Evolutionary conservation across 2,797 vertebrate species (phyloP), one percentile per base, ranked within the genome.

Genomic region (Enoplosus armatus): DNA sequence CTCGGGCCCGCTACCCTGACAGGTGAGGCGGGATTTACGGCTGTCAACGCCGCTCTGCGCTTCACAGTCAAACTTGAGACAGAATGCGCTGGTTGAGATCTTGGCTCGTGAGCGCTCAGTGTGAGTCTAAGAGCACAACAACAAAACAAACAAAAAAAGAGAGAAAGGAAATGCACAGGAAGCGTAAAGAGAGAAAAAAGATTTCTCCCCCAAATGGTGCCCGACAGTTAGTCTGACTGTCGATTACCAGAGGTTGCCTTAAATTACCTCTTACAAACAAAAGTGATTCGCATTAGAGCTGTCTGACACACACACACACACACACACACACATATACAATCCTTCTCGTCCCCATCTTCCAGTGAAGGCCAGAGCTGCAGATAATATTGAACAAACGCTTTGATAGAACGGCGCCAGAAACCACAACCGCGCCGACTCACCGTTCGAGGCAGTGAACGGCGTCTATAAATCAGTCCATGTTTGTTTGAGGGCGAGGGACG

Each of bases 231-330:
- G 16, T 29, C 22, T 50, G n/a, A 33, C 39, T 55, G 37, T 54
- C 26, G 55, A 66, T 65, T 35, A 54, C n/a, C 43, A 33, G 4
- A 81, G 14, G 33, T 43, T 75, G 63, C 53, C 37, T 75, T 22
- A 54, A 33, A 59, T 55, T 65, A 68, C 39, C 29, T 61, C 9
- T 39, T n/a, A 55, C 54, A 64, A 73, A 77, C 59, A 55, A 51
- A n/a, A 61, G 45, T 9, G n/a, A 29, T 64, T 33, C 45, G 27
- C 61, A 77, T 69, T 29, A 16, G 12, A 27, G 41, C 24, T 14
- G 18, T n/a, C 6, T 37, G 45, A 50, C n/a, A 37, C 51, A 43
- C 6, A 24, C 35, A 31, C 53, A 62, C 53, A 55, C 27, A 51
- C 48, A 14, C 22, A 22, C 11, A 26, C 35, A 35, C 7, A 47